These are phyloP conservation scores for Rhingia rostrata DNA, from an alignment of 2,888 invertebrate genomes.

Conservation along the genomic window DNA sequence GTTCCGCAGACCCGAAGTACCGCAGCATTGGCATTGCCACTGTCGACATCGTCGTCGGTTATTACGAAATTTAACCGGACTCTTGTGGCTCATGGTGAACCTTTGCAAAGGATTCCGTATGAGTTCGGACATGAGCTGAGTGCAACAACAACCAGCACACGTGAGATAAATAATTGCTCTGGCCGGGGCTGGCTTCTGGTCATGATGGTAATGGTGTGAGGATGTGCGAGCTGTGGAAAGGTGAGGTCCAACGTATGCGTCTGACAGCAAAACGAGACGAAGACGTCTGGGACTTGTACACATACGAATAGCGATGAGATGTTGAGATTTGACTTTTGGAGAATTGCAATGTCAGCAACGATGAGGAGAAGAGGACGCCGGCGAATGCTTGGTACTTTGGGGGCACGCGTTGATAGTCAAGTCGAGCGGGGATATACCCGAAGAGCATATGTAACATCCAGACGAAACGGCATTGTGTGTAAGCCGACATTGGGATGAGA, in stretches of 20 bases:
- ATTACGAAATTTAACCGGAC: constrained; percentile 71
- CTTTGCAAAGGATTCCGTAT: constrained; percentile 51
- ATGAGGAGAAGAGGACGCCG: no score
- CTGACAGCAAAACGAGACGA: not conserved
- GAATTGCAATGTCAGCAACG: constrained; percentile 26
- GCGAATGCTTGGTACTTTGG: not conserved
- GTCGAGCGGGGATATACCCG: not conserved
- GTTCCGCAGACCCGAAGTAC: constrained; percentile 23
- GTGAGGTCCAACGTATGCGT: constrained; percentile 4
- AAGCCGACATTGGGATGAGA: constrained; percentile 1
- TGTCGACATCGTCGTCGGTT: constrained; percentile 20
- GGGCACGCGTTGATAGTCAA: constrained; percentile 27
- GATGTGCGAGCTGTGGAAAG: not conserved
- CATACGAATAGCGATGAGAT: constrained; percentile 33
- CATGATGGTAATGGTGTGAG: not conserved
- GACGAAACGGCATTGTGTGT: constrained; percentile 34
- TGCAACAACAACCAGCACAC: constrained; percentile 37
- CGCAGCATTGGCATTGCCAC: no score
- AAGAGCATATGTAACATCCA: constrained; percentile 22
- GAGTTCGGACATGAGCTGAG: constrained; percentile 38
- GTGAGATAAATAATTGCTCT: constrained; percentile 68
- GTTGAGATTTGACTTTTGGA: constrained; percentile 39
- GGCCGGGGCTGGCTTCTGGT: not conserved
- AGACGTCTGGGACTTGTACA: constrained; percentile 9
- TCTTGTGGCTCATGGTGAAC: constrained; percentile 57